phyloP scores from a whole-genome alignment of 35 echinoderm and acorn worm genomes.

The Stichopus chloronotus region DNA sequence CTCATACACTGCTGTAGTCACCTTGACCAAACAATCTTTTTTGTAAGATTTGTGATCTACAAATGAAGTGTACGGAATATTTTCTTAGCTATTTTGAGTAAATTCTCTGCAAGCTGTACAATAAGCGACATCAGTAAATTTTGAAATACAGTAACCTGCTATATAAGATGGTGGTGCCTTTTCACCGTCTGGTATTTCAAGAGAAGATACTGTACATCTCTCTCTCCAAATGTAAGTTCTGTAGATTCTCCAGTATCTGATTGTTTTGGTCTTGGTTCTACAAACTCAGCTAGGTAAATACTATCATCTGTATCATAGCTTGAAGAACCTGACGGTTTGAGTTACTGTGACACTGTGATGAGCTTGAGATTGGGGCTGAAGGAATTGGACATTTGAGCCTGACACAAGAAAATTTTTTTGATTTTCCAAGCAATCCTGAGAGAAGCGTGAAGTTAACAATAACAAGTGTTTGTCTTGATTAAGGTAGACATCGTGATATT shows the following conservation, averaged over 20 bases:
- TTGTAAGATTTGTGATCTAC: no score
- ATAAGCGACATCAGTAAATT: neutral
- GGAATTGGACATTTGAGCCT: neutral
- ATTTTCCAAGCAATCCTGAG: neutral
- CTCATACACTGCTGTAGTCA: neutral
- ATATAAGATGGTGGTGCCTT: neutral
- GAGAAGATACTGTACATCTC: neutral
- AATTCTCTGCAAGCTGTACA: no score
- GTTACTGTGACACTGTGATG: conserved; percentile 3
- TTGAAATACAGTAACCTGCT: conserved; percentile 7
- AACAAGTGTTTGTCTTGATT: neutral
- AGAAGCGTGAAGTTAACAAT: neutral
- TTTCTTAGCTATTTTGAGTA: no score
- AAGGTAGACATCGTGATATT: neutral
- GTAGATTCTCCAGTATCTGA: neutral
- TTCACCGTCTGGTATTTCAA: neutral
- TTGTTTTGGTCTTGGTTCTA: neutral
- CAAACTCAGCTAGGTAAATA: conserved; percentile 24
- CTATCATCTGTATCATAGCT: conserved; percentile 38
- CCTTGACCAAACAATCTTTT: neutral
- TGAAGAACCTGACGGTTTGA: neutral
- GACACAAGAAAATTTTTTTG: neutral
- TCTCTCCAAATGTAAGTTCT: neutral
- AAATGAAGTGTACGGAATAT: no score
- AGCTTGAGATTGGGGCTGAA: neutral